Evolutionary conservation across 1,140 invertebrate genomes (phyloP).

Genomic region (Meloidogyne exigua): DNA sequence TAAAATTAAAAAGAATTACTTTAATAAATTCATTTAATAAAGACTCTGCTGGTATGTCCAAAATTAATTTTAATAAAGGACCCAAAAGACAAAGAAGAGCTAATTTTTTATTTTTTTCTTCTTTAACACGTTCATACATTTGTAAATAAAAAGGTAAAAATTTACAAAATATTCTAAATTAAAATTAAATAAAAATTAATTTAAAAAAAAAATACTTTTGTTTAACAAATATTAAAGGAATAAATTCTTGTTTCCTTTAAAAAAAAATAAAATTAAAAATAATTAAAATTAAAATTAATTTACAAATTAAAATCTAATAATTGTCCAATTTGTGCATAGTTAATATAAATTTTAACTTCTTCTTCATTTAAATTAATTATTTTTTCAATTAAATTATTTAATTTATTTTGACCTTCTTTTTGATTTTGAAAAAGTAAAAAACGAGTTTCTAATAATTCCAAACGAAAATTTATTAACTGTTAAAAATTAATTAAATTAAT

Average conservation of each 20-base stretch:
- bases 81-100: neutral
- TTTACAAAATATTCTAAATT: conserved; percentile 5
- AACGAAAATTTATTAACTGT: neutral
- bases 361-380: neutral
- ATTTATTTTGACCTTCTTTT: neutral
- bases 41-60: neutral
- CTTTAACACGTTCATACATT: neutral
- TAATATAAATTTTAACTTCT: neutral
- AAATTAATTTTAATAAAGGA: neutral
- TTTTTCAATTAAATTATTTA: neutral
- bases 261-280: neutral
- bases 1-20: neutral
- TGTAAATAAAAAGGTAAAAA: neutral
- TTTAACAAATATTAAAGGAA: neutral
- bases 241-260: neutral
- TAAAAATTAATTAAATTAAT: neutral
- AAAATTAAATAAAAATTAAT: neutral
- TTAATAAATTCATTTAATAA: neutral
- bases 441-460: neutral
- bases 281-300: neutral
- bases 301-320: neutral
- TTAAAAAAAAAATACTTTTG: neutral
- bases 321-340: neutral
- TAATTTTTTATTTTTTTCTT: neutral
- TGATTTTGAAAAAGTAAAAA: neutral